Conservation (phyloP, 2,113 vertebrate species). For the Tor tambroides region DNA sequence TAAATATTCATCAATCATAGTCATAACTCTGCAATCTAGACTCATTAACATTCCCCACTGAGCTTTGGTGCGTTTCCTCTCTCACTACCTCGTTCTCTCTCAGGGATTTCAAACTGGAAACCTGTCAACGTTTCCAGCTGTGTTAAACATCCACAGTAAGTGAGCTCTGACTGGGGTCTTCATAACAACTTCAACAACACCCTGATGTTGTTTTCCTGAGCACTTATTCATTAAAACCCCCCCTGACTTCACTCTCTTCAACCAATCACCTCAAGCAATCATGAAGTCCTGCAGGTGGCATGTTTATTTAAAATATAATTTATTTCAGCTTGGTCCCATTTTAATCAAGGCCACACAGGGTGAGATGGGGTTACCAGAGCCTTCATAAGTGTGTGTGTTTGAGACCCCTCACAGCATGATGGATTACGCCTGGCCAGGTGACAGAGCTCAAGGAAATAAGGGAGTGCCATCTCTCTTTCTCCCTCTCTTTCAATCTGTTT, state of each 20-base stretch:
- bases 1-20: conserved; percentile 27
- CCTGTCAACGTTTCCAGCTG: conserved; percentile 4
- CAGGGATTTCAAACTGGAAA: background rate
- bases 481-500: background rate
- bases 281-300: conserved; percentile 20
- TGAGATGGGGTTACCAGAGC: conserved; percentile 10
- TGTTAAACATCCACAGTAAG: conserved; percentile 20
- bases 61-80: background rate
- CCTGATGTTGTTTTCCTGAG: conserved; percentile 27
- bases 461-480: background rate
- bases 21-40: conserved; percentile 32
- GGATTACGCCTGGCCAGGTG: background rate
- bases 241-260: conserved; percentile 26
- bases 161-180: background rate
- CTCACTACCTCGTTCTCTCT: conserved; percentile 2
- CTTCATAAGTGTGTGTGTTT: background rate
- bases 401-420: conserved; percentile 14
- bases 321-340: conserved; percentile 33
- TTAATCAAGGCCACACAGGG: conserved; percentile 27
- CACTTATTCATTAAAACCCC: conserved; percentile 33
- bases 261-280: conserved; percentile 6
- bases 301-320: conserved; percentile 18
- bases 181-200: conserved; percentile 17
- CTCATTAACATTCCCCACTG: conserved; percentile 30
- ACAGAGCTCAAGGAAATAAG: conserved; percentile 17